These are phyloP conservation scores for Macrocentrus cingulum DNA, from an alignment of 1,140 invertebrate genomes.

Conservation along the genomic window DNA sequence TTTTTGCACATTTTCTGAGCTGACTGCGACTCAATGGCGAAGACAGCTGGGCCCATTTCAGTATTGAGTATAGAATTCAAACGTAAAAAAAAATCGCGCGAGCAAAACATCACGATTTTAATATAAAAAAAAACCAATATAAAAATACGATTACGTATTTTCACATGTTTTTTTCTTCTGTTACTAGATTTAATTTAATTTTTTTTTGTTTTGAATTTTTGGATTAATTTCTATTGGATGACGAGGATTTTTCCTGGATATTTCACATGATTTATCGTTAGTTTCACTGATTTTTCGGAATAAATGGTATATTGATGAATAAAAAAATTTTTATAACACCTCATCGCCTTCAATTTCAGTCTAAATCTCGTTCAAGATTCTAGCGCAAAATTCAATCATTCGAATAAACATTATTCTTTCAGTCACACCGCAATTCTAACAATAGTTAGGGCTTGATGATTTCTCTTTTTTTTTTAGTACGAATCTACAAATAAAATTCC, in stretches of 20 bases:
- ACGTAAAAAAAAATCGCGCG: background rate
- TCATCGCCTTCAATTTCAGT: conserved; percentile 15
- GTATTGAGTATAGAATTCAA: conserved; percentile 11
- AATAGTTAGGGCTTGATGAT: conserved; percentile 7
- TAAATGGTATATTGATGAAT: background rate
- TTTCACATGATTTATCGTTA: background rate
- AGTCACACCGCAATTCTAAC: conserved; percentile 11
- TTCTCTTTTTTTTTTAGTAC: conserved; percentile 13
- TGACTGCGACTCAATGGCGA: background rate
- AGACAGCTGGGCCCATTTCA: conserved; percentile 22
- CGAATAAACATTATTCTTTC: background rate
- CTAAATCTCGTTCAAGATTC: background rate
- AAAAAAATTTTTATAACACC: background rate
- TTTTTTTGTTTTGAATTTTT: background rate
- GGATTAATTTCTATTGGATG: conserved; percentile 45
- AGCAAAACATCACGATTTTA: background rate
- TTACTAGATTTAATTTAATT: no score
- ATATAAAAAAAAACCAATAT: conserved; percentile 43
- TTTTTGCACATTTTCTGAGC: no score
- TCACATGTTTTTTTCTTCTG: conserved; percentile 2
- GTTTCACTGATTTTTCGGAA: background rate
- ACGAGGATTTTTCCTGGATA: conserved; percentile 39
- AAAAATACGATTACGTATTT: conserved; percentile 46
- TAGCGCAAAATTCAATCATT: background rate
- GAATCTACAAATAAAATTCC: conserved; percentile 30